Percentiles rank a stretch among this genome's conserved stretches.
Evolutionary conservation across 2,113 vertebrate species (phyloP).

Genomic region (Phainopepla nitens): DNA sequence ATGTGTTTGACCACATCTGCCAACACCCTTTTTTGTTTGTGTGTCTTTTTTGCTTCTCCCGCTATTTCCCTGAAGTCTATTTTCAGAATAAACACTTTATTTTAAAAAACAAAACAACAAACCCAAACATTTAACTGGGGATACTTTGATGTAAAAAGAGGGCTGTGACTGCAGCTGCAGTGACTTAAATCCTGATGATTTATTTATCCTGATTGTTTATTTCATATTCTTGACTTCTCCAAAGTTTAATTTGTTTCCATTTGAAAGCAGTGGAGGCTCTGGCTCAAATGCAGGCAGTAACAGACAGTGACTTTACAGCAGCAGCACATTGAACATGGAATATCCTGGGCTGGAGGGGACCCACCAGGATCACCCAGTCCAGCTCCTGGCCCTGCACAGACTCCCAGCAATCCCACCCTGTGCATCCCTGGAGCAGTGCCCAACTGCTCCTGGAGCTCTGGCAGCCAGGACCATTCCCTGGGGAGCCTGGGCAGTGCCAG

Average conservation of each 20-base stretch:
- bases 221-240: neutral
- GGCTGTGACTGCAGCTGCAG: neutral
- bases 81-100: slow-evolving; percentile 34
- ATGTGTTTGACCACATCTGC: neutral
- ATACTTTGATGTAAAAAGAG: neutral
- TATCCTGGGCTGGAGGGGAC: neutral
- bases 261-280: neutral
- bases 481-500: neutral
- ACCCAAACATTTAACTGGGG: neutral
- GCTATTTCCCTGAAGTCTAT: slow-evolving; percentile 10
- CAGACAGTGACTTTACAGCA: neutral
- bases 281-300: neutral
- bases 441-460: neutral
- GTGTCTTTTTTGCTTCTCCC: neutral
- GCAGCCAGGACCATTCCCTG: neutral
- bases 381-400: neutral
- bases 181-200: neutral
- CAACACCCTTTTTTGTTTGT: neutral
- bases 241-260: neutral
- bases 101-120: neutral
- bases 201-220: neutral
- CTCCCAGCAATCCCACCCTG: neutral
- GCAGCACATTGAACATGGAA: neutral
- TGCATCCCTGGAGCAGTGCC: fast-evolving
- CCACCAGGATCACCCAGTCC: fast-evolving